Percentiles rank a stretch among this genome's conserved stretches.
Evolutionary conservation across 2,888 invertebrate genomes (phyloP).

Genomic region (Chrysolina oricalcia): DNA sequence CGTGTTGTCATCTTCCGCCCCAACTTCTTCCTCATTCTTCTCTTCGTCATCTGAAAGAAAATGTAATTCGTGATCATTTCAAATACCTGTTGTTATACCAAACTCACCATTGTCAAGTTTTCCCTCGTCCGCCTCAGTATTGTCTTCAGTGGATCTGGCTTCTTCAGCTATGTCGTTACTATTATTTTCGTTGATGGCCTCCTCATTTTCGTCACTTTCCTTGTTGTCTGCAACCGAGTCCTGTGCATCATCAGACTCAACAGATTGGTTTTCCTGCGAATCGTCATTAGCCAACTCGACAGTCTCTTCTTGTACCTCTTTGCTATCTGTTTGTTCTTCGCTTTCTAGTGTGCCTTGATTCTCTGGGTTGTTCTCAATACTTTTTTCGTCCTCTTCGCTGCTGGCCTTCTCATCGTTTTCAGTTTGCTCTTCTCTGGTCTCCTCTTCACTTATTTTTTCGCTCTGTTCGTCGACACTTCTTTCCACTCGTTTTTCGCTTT

Average conservation of each 20-base stretch:
- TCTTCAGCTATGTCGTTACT: neutral
- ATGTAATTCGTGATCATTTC: neutral
- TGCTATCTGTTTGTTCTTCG: conserved; percentile 40
- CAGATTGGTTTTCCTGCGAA: conserved; percentile 46
- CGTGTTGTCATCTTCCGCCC: conserved; percentile 6
- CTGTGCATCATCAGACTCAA: conserved; percentile 40
- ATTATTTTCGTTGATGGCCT: neutral
- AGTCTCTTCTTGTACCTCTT: conserved; percentile 38
- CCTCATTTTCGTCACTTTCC: conserved; percentile 30
- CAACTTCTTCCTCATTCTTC: neutral
- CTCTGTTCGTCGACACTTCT: conserved; percentile 38
- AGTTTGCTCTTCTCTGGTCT: conserved; percentile 45
- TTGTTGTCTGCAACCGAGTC: conserved; percentile 1
- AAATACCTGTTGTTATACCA: neutral
- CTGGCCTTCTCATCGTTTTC: conserved; percentile 22
- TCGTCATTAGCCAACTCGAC: conserved; percentile 37
- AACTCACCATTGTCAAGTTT: neutral
- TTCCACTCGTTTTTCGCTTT: conserved; percentile 46
- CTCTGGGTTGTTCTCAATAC: conserved; percentile 60
- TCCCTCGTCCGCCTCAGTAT: neutral
- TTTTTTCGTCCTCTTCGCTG: conserved; percentile 31
- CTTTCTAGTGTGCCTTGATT: conserved; percentile 66
- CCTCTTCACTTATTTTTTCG: conserved; percentile 41
- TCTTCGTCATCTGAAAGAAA: conserved; percentile 4
- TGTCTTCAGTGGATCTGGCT: conserved; percentile 30